Evolutionary conservation across 2,797 vertebrate genomes (phyloP).

Genomic region (Chelmon rostratus): DNA sequence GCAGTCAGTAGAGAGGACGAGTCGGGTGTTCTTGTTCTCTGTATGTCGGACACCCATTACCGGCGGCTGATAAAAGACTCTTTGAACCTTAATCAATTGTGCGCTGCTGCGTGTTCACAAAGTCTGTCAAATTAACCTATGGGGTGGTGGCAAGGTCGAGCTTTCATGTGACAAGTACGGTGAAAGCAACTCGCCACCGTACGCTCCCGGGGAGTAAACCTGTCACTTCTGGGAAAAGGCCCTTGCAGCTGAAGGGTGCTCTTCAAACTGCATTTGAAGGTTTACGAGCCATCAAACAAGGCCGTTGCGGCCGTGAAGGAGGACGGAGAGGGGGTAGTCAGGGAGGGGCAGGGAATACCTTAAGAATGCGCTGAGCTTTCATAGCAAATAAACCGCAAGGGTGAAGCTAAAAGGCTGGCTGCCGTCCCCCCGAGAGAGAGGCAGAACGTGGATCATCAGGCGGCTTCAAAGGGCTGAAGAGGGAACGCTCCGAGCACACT

Average conservation of each 20-base stretch:
- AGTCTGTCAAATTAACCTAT: conserved; percentile 68
- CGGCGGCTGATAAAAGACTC: conserved; percentile 66
- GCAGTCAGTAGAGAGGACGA: conserved; percentile 30
- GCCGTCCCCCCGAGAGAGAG: conserved; percentile 27
- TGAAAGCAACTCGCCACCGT: conserved; percentile 16
- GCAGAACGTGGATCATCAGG: conserved; percentile 47
- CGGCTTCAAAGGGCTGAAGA: conserved; percentile 59
- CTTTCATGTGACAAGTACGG: conserved; percentile 56
- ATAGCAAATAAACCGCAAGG: conserved; percentile 42
- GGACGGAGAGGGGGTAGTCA: neutral
- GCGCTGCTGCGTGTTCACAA: conserved; percentile 45
- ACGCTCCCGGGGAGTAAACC: conserved; percentile 36
- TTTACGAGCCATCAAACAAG: conserved; percentile 56
- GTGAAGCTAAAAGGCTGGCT: conserved; percentile 46
- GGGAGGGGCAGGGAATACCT: conserved; percentile 14
- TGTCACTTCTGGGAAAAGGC: conserved; percentile 38
- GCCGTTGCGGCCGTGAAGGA: neutral
- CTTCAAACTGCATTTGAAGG: conserved; percentile 62
- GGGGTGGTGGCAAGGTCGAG: conserved; percentile 57
- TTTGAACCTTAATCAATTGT: conserved; percentile 74
- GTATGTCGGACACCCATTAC: conserved; percentile 44
- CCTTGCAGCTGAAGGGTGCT: conserved; percentile 24
- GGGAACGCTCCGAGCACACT: conserved; percentile 32
- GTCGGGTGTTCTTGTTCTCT: conserved; percentile 43
- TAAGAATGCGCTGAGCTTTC: conserved; percentile 42